Evolutionary conservation across 2,888 invertebrate species (phyloP).

Genomic region (Dicyrtoma fusca): DNA sequence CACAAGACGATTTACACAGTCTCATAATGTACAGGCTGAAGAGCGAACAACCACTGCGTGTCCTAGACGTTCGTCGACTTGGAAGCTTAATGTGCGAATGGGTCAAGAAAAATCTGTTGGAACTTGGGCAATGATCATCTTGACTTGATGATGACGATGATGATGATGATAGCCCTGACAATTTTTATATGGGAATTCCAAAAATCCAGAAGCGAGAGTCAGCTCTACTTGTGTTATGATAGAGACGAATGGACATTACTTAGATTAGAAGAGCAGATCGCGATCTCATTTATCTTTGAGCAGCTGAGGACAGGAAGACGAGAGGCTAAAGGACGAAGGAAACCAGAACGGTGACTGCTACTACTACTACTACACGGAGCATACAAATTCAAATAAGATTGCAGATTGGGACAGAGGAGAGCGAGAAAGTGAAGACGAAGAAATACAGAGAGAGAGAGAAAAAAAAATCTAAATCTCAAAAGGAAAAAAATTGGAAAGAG

Average conservation of each 20-base stretch:
- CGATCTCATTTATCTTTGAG: slow-evolving; percentile 43
- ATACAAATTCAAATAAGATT: slow-evolving; percentile 46
- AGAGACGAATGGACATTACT: slow-evolving; percentile 42
- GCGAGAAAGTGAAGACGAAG: neutral
- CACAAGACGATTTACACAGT: too few relatives aligned
- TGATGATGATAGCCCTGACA: slow-evolving; percentile 19
- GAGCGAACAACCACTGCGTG: too few relatives aligned
- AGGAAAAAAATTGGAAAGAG: slow-evolving; percentile 29
- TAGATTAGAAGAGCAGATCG: slow-evolving; percentile 42
- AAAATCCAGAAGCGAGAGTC: slow-evolving; percentile 22
- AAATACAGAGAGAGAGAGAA: slow-evolving; percentile 7
- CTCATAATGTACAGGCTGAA: too few relatives aligned
- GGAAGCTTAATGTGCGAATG: slow-evolving; percentile 19
- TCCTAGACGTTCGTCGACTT: too few relatives aligned
- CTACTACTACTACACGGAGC: slow-evolving; percentile 26
- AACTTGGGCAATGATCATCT: neutral
- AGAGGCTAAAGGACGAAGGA: slow-evolving; percentile 12
- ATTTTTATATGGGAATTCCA: slow-evolving; percentile 39
- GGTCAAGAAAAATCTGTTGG: slow-evolving; percentile 20
- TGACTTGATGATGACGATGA: neutral
- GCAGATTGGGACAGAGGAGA: slow-evolving; percentile 21
- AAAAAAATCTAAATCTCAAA: slow-evolving; percentile 9
- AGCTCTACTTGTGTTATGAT: slow-evolving; percentile 24
- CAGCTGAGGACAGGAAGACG: slow-evolving; percentile 25
- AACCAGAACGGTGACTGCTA: slow-evolving; percentile 34